Evolutionary conservation across 1,140 invertebrate genomes (phyloP), one percentile per base, ranked within the genome.

Genomic region (Ceratosolen solmsi): DNA sequence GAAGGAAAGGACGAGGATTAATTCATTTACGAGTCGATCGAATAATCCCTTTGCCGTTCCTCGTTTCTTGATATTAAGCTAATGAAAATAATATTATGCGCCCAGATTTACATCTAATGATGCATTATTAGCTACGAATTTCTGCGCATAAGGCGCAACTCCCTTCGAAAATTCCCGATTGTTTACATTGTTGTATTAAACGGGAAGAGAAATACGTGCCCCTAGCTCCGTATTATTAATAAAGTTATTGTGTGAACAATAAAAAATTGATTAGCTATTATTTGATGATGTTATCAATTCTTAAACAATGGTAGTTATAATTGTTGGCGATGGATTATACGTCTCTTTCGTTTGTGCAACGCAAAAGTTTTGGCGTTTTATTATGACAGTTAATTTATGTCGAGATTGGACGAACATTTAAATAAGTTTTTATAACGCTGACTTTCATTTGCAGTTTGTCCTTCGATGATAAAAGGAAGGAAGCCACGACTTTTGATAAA

Each of bases 351-450:
- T 49, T 27, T 33, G 38, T 58, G 15, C 36, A 75, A 75, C 13
- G 13, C 38, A n/a, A n/a, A n/a, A n/a, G n/a, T n/a, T n/a, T n/a
- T n/a, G 11, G 22, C 30, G n/a, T 41, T 54, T 58, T 46, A 75
- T 60, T 46, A 27, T 25, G 25, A 68, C 17, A 54, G 60, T 51
- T 78, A 70, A 70, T 51, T 78, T 76, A 60, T 2, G 60, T 25
- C 25, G 25, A 49, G 41, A 77, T 65, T 77, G 38, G 20, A 5
- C 8, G 20, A 30, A 70, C 30, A 5, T 36, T 63, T 77, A 65
- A 75, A 60, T 41, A 75, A 58, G 20, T 38, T 77, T 46, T 77
- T 68, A n/a, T n/a, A n/a, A n/a, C 27, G n/a, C 41, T 5, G 75
- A 77, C 51, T 77, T n/a, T 76, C 65, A 38, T 25, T 41, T 41